A percentile compares a stretch with the other conserved stretches of the same genome.
These are phyloP conservation scores for Dryomyza anilis DNA, from an alignment of 2,888 invertebrate species.

Conservation along the genomic window DNA sequence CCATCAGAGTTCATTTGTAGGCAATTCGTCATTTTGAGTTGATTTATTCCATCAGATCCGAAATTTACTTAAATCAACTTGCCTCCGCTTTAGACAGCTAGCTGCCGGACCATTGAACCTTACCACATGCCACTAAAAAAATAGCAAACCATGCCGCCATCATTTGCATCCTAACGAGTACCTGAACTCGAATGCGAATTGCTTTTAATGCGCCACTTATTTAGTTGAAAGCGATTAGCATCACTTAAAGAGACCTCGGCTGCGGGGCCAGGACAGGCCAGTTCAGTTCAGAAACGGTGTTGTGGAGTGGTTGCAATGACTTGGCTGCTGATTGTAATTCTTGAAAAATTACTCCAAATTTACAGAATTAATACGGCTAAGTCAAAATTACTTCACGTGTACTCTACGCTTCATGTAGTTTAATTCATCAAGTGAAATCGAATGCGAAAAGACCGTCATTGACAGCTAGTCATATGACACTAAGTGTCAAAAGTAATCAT, in stretches of 20 bases:
- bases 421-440: constrained; percentile 1
- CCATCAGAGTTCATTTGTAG: constrained; percentile 3
- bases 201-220: constrained; percentile 14
- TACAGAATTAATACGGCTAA: constrained; percentile 9
- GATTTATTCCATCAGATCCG: constrained; percentile 9
- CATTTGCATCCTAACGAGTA: constrained; percentile 11
- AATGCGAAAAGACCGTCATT: too few species aligned
- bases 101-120: too few species aligned
- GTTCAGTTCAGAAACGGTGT: neutral
- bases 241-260: constrained; percentile 10
- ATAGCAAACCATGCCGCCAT: neutral
- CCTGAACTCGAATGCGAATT: neutral
- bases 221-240: constrained; percentile 18
- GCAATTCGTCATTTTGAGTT: constrained; percentile 14
- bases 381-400: constrained; percentile 7
- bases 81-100: too few species aligned
- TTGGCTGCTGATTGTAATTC: neutral
- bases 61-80: neutral
- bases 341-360: constrained; percentile 18
- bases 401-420: neutral
- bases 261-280: neutral
- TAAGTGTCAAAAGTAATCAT: too few species aligned
- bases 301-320: neutral
- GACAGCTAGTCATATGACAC: too few species aligned
- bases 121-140: neutral